Evolutionary conservation across 2,797 vertebrate species (phyloP), one percentile per base, ranked within the genome.

Genomic region (Danio tinwini): DNA sequence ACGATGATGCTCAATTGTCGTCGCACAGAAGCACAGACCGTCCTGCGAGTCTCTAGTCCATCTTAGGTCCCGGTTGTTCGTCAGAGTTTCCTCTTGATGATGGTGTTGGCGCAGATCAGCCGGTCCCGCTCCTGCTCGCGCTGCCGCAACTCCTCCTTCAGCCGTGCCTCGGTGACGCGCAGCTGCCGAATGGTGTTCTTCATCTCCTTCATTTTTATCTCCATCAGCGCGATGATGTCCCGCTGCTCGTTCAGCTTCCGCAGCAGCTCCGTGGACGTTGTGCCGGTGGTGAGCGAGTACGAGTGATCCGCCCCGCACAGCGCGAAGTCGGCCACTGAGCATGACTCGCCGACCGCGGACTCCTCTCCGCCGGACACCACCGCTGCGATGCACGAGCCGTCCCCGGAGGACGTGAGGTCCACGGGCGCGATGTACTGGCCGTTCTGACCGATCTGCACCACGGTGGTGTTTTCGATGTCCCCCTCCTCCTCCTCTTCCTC

Each of bases 121-220:
- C 96, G 94, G 90, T 71, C 58, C 40, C 96, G 94, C 90, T 98
- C 96, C 88, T 96, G 95, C 29, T 29, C 29, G 29, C 29, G 29
- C 89, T 97, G 96, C 0, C 96, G 94, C 81, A 98, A 94, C 88
- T 97, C 97, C 90, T 98, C 96, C 6, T 95, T 95, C 71, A 98
- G 91, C 86, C 95, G 96, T 82, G 97, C 96, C 84, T 98, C 97
- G 0, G 91, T 91, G 82, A 98, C 91, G 49, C 95, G 93, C 62
- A 98, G 94, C 86, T 97, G 95, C 44, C 95, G 95, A 87, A 98
- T 97, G 91, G 95, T 98, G 83, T 95, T 96, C 87, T 98, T 97
- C 97, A 98, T 98, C 91, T 98, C 97, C 91, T 98, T 98, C 97
- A 98, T 98, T 91, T 98, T 98, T 84, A 98, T 95, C 92, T 98